Base-by-base conservation (phyloP, 2,797 vertebrate species). In the Acridotheres tristis region DNA sequence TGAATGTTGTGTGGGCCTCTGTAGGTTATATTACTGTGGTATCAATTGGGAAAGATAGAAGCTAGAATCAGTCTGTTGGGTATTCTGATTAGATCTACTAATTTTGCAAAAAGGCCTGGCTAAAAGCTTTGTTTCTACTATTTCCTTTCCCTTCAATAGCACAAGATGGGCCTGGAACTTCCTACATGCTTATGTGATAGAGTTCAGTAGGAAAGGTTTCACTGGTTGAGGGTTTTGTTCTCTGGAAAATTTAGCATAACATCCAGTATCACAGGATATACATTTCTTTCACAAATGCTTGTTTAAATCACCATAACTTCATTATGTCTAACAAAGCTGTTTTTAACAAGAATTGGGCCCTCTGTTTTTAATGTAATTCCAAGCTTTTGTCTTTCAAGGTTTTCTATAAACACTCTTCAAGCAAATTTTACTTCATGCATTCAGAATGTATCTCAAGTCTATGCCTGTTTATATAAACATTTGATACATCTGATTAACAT, bases 401-500 rank as follows among this genome's bases (percentile, higher is more conserved):
- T 93, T 90, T 85, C 65, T 53, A 16, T 34, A 59, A 88, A 73
- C 21, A 29, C 23, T 58, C 10, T 59, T 43, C 13, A 62, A 83
- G 59, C 48, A 90, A 65, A 57, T 32, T 51, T 45, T 75, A n/a
- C 21, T 72, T 77, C 21, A 55, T 74, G 9, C 38, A 69, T 65
- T 81, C 61, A 80, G 5, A 45, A 29, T 38, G 11, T 87, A 40
- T 40, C 40, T 88, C 42, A 47, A 27, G 38, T 83, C 69, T 17
- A 4, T 54, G 72, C 29, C 76, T 89, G 38, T 96, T 96, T 92
- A 85, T 45, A 71, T 80, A 75, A 78, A 83, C 48, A 81, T 79
- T 90, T 76, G 25, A 22, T 78, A 81, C 32, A 58, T 73, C 82
- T 77, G 48, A 93, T 75, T 73, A 73, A 85, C 36, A 63, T 72